phyloP scores from a whole-genome alignment of 2,888 invertebrate genomes.

The Lumbricus terrestris region DNA sequence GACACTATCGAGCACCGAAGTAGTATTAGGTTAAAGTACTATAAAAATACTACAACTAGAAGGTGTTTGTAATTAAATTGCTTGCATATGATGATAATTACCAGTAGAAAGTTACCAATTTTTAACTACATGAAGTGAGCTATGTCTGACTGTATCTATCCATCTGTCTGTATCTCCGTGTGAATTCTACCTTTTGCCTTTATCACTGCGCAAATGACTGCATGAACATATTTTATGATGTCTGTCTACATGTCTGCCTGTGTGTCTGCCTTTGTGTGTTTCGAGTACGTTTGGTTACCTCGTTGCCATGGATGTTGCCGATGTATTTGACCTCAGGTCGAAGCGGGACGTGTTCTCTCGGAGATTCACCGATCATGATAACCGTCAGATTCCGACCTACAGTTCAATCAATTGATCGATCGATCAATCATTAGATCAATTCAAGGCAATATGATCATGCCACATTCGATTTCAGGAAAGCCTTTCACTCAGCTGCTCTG shows the following conservation, averaged over 20 bases:
- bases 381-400: constrained; percentile 88
- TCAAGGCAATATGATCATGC: background rate
- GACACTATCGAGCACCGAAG: no score
- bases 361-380: constrained; percentile 67
- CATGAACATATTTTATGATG: no score
- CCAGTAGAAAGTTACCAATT: no score
- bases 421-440: background rate
- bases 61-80: no score
- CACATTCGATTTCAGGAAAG: background rate
- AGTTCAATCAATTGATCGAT: constrained; percentile 62
- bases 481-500: background rate
- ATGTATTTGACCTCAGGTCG: constrained; percentile 51
- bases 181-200: no score
- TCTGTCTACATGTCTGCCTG: background rate
- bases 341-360: constrained; percentile 40
- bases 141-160: background rate
- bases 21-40: background rate
- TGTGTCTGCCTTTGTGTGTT: background rate
- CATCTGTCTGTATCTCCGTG: no score
- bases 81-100: background rate
- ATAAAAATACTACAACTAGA: no score
- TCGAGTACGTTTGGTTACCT: constrained; percentile 42
- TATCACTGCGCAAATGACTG: no score
- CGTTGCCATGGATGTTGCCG: constrained; percentile 58
- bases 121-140: constrained; percentile 3